Evolutionary conservation across 53 echinoderm and acorn worm genomes (phyloP), one percentile per base, ranked within the genome.

Genomic region (Luidia sarsii): DNA sequence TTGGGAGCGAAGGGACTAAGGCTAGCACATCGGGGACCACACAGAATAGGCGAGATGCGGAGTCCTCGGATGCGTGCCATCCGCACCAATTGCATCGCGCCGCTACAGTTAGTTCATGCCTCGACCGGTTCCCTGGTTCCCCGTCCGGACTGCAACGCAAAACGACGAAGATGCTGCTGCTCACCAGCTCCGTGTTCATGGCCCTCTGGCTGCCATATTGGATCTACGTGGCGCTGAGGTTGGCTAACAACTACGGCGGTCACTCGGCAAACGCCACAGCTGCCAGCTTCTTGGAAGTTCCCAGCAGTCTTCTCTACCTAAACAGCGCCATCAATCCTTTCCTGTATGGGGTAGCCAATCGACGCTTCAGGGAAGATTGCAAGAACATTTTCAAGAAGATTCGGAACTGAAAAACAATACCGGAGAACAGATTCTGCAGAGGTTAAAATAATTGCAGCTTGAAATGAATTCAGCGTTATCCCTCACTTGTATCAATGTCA

Each of bases 321-420:
- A 88, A 88, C 39, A 71, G 82, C 56, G 82, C 82, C 3, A 53
- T 82, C 13, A 88, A 88, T 39, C 88, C 88, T 0, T 65, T 88
- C 49, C 52, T 88, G 22, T 88, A 88, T 39, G 82, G 88, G 14
- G 49, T 88, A 18, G 82, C 74, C 35, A 88, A 82, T 23, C 65
- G 67, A 28, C 82, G 80, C 3, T 88, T 88, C 39, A 39, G 75
- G 15, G 28, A 68, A 31, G 88, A 87, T 36, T 87, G 88, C n/a
- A 61, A 31, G 8, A 6, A 39, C 1, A 28, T 41, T 25, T 41
- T 67, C 2, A 41, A 24, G 9, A 67, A 67, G 14, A 67, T 67
- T 53, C n/a, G n/a, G n/a, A n/a, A n/a, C n/a, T n/a, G n/a, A n/a
- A n/a, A n/a, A n/a, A n/a, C n/a, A n/a, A n/a, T n/a, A n/a, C n/a